Base-by-base conservation (phyloP, 2,888 invertebrate genomes). In the Cistogaster globosa region DNA sequence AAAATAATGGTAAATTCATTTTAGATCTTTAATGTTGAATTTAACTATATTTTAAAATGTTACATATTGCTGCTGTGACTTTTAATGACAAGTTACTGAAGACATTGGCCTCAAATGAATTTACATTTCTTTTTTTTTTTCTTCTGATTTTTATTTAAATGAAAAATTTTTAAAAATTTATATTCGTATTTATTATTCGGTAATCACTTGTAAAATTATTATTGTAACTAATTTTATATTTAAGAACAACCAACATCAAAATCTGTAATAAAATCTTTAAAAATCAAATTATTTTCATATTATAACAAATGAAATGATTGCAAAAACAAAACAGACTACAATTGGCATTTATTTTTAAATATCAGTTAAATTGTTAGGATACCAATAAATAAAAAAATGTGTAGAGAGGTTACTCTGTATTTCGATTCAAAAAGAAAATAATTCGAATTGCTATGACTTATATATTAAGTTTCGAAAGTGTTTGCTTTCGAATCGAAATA, bases 111-210 rank as follows among this genome's bases (percentile, higher is more conserved):
- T 62, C 18, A 65, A 69, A 48, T 57, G 60, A 72, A 63, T 68
- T 63, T 57, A 62, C 16, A 48, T 69, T 32, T 51, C 12, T 18
- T 55, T 58, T 55, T 74, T 20, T 42, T 62, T 63, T 67, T n/a
- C n/a, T n/a, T n/a, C n/a, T 55, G 53, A 20, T 36, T 68, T 65
- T 36, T 38, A 38, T 38, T 38, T 38, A 38, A 36, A 57, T 16
- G 14, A 60, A 65, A 42, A 38, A 16, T 26, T 26, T 26, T 26
- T 26, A n/a, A 72, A 65, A n/a, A 81, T 81, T 42, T 82, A 71
- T 86, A 83, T 75, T 83, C 71, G 78, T 85, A 82, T 81, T 78
- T 82, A 85, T 85, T 85, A 85, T 85, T 85, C 78, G 69, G 69
- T 78, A 53, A 78, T 74, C 42, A 77, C 48, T 77, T 85, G 82